Conservation (phyloP, 2,113 vertebrate genomes). For the Silurus glanis region DNA sequence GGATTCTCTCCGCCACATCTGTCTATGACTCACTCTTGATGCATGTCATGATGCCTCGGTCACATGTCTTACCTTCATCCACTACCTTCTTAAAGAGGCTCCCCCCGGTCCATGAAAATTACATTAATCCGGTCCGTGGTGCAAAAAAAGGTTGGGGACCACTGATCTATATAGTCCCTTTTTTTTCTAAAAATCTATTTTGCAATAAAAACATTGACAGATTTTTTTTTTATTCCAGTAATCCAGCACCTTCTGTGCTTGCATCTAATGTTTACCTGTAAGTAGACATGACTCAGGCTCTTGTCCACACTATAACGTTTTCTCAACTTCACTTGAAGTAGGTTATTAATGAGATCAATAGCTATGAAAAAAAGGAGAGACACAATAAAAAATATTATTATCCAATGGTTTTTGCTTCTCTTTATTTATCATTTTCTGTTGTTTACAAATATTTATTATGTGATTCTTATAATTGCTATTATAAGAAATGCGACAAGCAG, state of each 20-base stretch:
- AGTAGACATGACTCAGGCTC: conserved; percentile 85
- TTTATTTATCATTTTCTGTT: neutral
- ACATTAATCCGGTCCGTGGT: too few relatives aligned
- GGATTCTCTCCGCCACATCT: too few relatives aligned
- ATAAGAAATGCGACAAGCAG: neutral
- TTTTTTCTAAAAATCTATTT: neutral
- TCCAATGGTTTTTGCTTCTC: neutral
- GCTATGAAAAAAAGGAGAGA: conserved; percentile 66
- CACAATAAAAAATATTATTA: neutral
- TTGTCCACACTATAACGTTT: conserved; percentile 94
- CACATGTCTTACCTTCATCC: too few relatives aligned
- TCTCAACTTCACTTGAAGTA: conserved; percentile 93
- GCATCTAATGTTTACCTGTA: conserved; percentile 76
- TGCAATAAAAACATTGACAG: neutral
- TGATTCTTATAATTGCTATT: neutral
- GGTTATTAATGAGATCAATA: conserved; percentile 90
- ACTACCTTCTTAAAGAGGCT: too few relatives aligned
- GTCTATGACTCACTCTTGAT: too few relatives aligned
- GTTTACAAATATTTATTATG: neutral
- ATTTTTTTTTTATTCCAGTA: neutral
- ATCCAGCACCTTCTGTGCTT: neutral
- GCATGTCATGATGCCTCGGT: too few relatives aligned
- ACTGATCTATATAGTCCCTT: neutral
- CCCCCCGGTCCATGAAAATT: too few relatives aligned
- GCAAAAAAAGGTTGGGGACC: too few relatives aligned